Base-by-base conservation (phyloP, 2,113 vertebrate species). In the Steatornis caripensis region DNA sequence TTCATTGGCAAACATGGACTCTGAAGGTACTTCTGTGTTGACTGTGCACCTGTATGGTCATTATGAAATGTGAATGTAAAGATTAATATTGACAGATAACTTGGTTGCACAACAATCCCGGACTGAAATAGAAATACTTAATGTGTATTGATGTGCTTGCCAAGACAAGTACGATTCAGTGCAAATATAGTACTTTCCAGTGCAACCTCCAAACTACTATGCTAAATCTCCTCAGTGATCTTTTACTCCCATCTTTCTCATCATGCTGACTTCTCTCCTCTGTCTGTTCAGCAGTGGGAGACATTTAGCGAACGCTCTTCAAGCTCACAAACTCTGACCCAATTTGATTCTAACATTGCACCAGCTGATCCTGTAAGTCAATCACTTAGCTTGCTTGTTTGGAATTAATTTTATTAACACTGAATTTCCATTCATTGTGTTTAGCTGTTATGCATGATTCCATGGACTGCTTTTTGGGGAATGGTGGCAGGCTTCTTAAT, bases 291-390 rank as follows among this genome's bases (percentile, higher is more conserved):
- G 99, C 99, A 99, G 99, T 99, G 99, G 99, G 99, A 99, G 99
- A 99, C 99, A 98, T 99, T 99, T 99, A 99, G 99, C 98, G 99
- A 99, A 99, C 99, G 99, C 98, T 99, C 99, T 98, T 99, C 99
- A 99, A 99, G 99, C 99, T 99, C 99, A 99, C 99, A 99, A 99
- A 99, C 99, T 99, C 99, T 99, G 99, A 99, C 99, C 99, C 99
- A 99, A 99, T 99, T 99, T 99, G 99, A 99, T 99, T 99, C 99
- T 99, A 99, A 99, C 99, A 99, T 99, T 99, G 99, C 99, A 99
- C 99, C 99, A 99, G 99, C 99, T 99, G 99, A 99, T 99, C 99
- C 99, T 99, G 99, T 99, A 99, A 99, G 99, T 99, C 99, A 99
- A 99, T 99, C 99, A 99, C 99, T 98, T 99, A 99, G 99, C 99